phyloP scores from a whole-genome alignment of 2,888 invertebrate species.

The Harmothoe impar region DNA sequence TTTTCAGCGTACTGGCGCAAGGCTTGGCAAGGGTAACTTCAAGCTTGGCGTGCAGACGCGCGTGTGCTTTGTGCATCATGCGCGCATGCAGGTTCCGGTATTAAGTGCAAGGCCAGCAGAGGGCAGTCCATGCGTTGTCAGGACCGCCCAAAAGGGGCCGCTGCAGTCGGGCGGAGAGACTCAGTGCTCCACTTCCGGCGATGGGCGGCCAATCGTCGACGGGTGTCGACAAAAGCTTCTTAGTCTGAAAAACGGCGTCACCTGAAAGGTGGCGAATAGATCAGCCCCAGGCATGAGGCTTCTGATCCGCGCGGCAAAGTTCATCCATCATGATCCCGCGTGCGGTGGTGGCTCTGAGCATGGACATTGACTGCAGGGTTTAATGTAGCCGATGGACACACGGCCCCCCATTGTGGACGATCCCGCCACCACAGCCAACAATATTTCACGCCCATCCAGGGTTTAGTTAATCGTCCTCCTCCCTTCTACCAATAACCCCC shows the following conservation, averaged over 20 bases:
- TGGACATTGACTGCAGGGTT: not conserved
- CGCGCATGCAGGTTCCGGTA: not conserved
- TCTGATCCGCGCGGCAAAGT: not conserved
- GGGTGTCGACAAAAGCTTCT: slow-evolving; percentile 16
- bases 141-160: not conserved
- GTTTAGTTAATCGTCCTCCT: not conserved
- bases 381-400: slow-evolving; percentile 40
- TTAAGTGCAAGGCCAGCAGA: not conserved
- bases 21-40: not conserved
- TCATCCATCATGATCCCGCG: slow-evolving; percentile 12
- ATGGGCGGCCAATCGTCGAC: not conserved
- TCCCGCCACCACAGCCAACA: not conserved
- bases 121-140: not conserved
- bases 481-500: not conserved
- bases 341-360: not conserved
- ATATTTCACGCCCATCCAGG: slow-evolving; percentile 24
- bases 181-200: not conserved
- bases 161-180: not conserved
- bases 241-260: slow-evolving; percentile 41
- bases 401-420: slow-evolving; percentile 25
- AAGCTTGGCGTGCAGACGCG: not conserved
- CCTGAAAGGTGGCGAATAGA: slow-evolving; percentile 4
- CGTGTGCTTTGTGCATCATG: not conserved
- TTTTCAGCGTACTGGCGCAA: no score
- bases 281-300: not conserved